Evolutionary conservation across 2,113 vertebrate species (phyloP).

Genomic region (Thermophis baileyi): DNA sequence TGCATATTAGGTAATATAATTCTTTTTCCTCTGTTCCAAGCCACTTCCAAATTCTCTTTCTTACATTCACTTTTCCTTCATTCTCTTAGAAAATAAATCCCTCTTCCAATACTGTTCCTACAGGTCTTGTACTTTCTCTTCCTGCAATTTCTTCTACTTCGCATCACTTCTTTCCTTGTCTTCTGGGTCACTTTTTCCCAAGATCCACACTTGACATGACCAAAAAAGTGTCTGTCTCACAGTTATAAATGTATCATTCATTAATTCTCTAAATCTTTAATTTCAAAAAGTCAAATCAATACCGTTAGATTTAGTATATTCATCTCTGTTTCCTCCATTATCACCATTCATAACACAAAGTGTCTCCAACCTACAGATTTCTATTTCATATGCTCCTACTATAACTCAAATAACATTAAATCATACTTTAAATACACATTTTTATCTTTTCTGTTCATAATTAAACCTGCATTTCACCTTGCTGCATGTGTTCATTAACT

Average conservation of each 20-base stretch:
- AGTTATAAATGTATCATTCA: not conserved
- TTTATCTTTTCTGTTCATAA: not conserved
- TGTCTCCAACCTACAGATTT: not conserved
- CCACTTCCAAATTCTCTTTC: not conserved
- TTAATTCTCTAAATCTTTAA: not conserved
- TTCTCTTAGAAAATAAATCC: not conserved
- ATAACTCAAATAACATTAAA: not conserved
- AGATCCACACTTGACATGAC: not conserved
- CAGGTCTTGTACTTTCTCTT: not conserved
- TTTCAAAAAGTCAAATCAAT: not conserved
- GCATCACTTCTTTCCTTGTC: not conserved
- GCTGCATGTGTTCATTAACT: not conserved
- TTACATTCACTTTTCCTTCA: not conserved
- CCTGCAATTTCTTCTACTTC: not conserved
- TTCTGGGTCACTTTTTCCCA: not conserved
- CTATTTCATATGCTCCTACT: not conserved
- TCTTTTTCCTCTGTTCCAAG: not conserved
- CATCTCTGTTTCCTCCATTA: not conserved
- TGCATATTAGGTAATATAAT: not conserved
- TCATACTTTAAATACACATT: not conserved
- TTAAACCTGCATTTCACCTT: not conserved
- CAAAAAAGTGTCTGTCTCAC: not conserved
- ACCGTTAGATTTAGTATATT: not conserved
- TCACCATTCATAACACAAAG: not conserved
- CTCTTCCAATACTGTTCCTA: not conserved